Conservation (phyloP, 1,140 invertebrate species). For the Drosophila obscura region DNA sequence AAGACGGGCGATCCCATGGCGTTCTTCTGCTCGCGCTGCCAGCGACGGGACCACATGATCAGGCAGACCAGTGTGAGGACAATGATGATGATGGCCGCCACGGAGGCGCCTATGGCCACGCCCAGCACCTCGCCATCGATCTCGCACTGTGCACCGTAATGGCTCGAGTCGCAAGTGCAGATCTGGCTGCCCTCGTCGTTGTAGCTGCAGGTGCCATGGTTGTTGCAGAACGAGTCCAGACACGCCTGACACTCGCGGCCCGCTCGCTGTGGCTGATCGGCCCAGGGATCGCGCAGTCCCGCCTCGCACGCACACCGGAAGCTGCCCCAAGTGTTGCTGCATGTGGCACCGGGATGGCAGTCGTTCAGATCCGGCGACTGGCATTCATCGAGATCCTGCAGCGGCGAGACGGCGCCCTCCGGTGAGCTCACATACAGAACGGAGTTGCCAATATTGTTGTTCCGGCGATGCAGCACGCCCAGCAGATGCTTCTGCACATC, state of each 20-base stretch:
- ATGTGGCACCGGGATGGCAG: slow-evolving; percentile 93
- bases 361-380: slow-evolving; percentile 93
- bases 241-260: slow-evolving; percentile 92
- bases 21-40: slow-evolving; percentile 93
- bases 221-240: slow-evolving; percentile 91
- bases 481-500: slow-evolving; percentile 93
- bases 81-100: slow-evolving; percentile 94
- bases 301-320: slow-evolving; percentile 93
- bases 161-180: slow-evolving; percentile 93
- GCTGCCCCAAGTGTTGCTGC: slow-evolving; percentile 95
- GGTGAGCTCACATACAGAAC: slow-evolving; percentile 92
- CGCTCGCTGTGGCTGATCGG: slow-evolving; percentile 86
- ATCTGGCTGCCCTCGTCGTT: slow-evolving; percentile 88
- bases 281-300: slow-evolving; percentile 91
- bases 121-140: slow-evolving; percentile 95
- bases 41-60: slow-evolving; percentile 96
- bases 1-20: slow-evolving; percentile 91
- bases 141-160: slow-evolving; percentile 94
- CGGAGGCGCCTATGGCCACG: slow-evolving; percentile 94
- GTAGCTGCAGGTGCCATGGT: slow-evolving; percentile 92
- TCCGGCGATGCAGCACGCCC: slow-evolving; percentile 91
- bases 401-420: slow-evolving; percentile 89
- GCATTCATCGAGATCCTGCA: slow-evolving; percentile 96
- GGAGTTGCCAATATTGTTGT: slow-evolving; percentile 94
- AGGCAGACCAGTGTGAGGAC: slow-evolving; percentile 93